A percentile compares a stretch with the other conserved stretches of the same genome.
Evolutionary conservation across 2,888 invertebrate species (phyloP).

Genomic region (Piscicola geometra): DNA sequence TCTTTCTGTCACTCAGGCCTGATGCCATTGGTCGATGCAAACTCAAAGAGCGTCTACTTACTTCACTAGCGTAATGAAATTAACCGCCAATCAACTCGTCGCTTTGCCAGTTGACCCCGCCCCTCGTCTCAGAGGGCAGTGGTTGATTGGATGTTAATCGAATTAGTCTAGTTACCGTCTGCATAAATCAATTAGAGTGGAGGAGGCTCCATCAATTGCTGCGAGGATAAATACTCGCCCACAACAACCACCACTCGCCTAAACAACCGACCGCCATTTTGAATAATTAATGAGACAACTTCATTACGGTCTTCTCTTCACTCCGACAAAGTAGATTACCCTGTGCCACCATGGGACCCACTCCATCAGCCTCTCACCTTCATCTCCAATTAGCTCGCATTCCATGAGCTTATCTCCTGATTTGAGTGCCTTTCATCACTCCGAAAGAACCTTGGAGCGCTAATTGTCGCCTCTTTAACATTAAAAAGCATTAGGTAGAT

Average conservation of each 20-base stretch:
- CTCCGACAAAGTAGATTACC: too few species aligned
- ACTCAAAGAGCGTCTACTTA: neutral
- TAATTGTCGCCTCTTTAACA: constrained; percentile 4
- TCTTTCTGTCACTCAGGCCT: neutral
- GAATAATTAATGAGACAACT: constrained; percentile 34
- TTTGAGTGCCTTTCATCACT: neutral
- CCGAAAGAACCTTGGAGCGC: neutral
- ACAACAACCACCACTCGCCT: neutral
- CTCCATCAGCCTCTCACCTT: neutral
- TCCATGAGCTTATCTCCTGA: constrained; percentile 2
- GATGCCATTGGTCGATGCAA: constrained; percentile 6
- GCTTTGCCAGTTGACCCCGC: neutral
- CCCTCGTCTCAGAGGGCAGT: constrained; percentile 9
- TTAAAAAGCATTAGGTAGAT: neutral
- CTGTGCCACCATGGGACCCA: neutral
- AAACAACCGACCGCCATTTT: constrained; percentile 29
- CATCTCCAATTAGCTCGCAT: neutral
- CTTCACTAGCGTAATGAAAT: constrained; percentile 18
- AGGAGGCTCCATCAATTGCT: constrained; percentile 11
- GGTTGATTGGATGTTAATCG: constrained; percentile 9
- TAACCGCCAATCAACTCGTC: constrained; percentile 1
- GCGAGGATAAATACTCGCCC: constrained; percentile 1
- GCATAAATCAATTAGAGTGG: constrained; percentile 9
- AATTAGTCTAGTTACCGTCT: constrained; percentile 9
- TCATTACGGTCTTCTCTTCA: constrained; percentile 6